These are phyloP conservation scores for Netelia melanura DNA, from an alignment of 2,888 invertebrate genomes.

Conservation along the genomic window DNA sequence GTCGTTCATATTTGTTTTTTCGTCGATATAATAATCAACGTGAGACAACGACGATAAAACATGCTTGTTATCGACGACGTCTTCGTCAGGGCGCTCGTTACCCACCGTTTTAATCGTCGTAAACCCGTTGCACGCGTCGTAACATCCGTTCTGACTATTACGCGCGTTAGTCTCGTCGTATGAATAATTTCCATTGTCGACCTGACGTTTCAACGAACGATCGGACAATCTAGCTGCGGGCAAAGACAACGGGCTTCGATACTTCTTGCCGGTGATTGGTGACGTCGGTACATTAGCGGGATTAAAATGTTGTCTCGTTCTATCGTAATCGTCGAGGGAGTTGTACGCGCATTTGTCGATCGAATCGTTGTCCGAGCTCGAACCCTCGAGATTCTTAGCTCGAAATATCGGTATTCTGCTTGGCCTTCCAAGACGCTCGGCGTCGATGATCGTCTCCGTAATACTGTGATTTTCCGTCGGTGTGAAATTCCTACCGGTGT, in stretches of 20 bases:
- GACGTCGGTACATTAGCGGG: slow-evolving; percentile 78
- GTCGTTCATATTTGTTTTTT: slow-evolving; percentile 71
- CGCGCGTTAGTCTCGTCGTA: slow-evolving; percentile 68
- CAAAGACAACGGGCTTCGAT: slow-evolving; percentile 79
- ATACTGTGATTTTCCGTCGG: slow-evolving; percentile 22
- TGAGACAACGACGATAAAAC: slow-evolving; percentile 32
- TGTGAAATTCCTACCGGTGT: slow-evolving; percentile 22
- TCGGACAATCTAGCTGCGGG: slow-evolving; percentile 74
- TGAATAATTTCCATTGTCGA: slow-evolving; percentile 73
- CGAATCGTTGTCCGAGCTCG: slow-evolving; percentile 75
- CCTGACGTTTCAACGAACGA: slow-evolving; percentile 66
- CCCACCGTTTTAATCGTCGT: slow-evolving; percentile 46
- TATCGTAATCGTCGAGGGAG: slow-evolving; percentile 73
- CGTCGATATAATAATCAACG: slow-evolving; percentile 61
- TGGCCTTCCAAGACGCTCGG: slow-evolving; percentile 76
- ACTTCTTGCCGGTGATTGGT: slow-evolving; percentile 81
- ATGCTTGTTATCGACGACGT: slow-evolving; percentile 36
- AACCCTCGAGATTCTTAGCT: slow-evolving; percentile 76
- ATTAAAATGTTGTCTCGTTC: slow-evolving; percentile 40
- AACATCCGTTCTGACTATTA: slow-evolving; percentile 58
- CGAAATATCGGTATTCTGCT: slow-evolving; percentile 80
- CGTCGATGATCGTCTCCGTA: slow-evolving; percentile 68
- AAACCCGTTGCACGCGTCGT: slow-evolving; percentile 53
- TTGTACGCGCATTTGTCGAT: slow-evolving; percentile 73
- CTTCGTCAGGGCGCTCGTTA: slow-evolving; percentile 42